Conservation (phyloP, 2,797 vertebrate species). For the Coreius guichenoti region DNA sequence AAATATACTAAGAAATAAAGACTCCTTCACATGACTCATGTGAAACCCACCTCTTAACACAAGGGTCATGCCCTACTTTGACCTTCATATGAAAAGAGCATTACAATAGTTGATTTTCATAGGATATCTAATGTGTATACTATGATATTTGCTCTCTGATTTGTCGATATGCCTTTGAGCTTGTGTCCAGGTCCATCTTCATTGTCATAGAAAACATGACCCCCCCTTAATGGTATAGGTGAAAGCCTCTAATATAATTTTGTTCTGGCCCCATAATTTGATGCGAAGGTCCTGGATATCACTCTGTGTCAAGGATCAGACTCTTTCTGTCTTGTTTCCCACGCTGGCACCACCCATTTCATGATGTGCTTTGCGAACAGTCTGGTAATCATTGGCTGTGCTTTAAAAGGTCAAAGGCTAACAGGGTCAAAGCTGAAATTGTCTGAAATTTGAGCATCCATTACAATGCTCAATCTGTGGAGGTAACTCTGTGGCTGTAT, state of each 20-base stretch:
- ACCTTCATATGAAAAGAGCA: not conserved
- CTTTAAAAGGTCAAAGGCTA: constrained; percentile 11
- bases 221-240: not conserved
- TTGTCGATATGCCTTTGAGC: not conserved
- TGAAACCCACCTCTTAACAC: not conserved
- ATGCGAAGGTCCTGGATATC: not conserved
- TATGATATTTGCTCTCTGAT: not conserved
- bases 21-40: not conserved
- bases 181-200: not conserved
- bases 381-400: constrained; percentile 8
- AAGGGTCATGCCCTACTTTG: constrained; percentile 6
- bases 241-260: not conserved
- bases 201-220: not conserved
- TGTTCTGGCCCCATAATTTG: not conserved
- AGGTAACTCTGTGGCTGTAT: not conserved
- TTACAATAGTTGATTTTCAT: not conserved
- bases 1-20: not conserved
- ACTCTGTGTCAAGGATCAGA: not conserved
- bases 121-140: constrained; percentile 1
- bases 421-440: not conserved
- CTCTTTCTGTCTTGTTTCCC: not conserved
- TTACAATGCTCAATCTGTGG: not conserved
- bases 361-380: not conserved
- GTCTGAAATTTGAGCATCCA: not conserved
- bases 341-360: not conserved